Percentiles rank a stretch among this genome's conserved stretches.
Conservation (phyloP, 2,888 invertebrate genomes). For the Cosmia trapezina region DNA sequence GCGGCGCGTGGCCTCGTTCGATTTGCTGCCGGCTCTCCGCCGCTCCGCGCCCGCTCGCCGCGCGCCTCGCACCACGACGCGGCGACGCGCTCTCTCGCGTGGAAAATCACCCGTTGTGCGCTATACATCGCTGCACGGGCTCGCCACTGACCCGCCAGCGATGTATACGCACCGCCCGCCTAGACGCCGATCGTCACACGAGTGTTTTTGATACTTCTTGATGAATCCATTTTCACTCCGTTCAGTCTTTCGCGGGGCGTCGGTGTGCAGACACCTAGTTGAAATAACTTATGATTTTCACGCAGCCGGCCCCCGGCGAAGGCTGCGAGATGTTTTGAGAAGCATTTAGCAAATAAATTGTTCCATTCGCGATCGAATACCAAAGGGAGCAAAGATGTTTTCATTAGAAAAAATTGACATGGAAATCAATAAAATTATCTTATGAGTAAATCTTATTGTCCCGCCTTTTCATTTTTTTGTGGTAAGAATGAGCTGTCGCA, state of each 20-base stretch:
- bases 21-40: conserved; percentile 83
- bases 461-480: conserved; percentile 85
- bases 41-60: conserved; percentile 75
- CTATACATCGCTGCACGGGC: conserved; percentile 78
- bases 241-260: conserved; percentile 78
- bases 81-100: conserved; percentile 82
- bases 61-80: conserved; percentile 79
- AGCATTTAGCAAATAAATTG: conserved; percentile 80
- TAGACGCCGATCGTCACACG: conserved; percentile 73
- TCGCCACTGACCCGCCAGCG: conserved; percentile 66
- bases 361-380: conserved; percentile 81
- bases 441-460: conserved; percentile 84
- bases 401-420: conserved; percentile 80
- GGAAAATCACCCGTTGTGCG: conserved; percentile 81
- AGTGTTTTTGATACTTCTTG: conserved; percentile 80
- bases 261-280: conserved; percentile 60
- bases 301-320: conserved; percentile 63
- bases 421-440: conserved; percentile 83
- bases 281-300: conserved; percentile 50
- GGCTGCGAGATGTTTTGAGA: conserved; percentile 72
- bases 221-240: conserved; percentile 79
- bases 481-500: conserved; percentile 87
- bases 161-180: conserved; percentile 74
- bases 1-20: conserved; percentile 88
- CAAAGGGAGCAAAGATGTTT: conserved; percentile 82